These are phyloP conservation scores for Argynnis bischoffii DNA, from an alignment of 2,888 invertebrate species.

Conservation along the genomic window DNA sequence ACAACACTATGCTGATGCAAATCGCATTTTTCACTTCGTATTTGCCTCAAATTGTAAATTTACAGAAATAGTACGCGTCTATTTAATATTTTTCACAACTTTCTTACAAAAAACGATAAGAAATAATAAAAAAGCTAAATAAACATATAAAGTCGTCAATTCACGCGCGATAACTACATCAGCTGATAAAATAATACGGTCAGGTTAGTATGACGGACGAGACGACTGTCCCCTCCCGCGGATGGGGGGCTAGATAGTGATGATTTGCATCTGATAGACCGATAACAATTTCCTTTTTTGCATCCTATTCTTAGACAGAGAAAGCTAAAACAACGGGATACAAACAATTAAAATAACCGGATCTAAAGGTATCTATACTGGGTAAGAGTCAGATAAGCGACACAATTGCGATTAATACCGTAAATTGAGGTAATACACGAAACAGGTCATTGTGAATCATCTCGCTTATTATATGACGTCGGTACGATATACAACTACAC, in stretches of 20 bases:
- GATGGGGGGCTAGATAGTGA: conserved; percentile 70
- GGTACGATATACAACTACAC: conserved; percentile 32
- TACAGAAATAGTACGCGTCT: conserved; percentile 4
- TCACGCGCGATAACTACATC: conserved; percentile 49
- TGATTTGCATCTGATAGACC: conserved; percentile 75
- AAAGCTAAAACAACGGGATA: conserved; percentile 49
- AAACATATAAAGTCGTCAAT: conserved; percentile 39
- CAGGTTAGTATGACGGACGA: conserved; percentile 72
- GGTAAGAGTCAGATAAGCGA: neutral
- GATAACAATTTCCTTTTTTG: conserved; percentile 71
- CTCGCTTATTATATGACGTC: conserved; percentile 28
- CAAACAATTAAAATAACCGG: conserved; percentile 4
- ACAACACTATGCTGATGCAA: conserved; percentile 55
- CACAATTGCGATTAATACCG: conserved; percentile 42
- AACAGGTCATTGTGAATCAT: conserved; percentile 65
- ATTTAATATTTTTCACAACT: conserved; percentile 16
- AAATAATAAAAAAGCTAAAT: conserved; percentile 38
- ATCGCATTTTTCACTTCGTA: conserved; percentile 58
- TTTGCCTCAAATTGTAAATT: conserved; percentile 38
- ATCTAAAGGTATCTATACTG: neutral
- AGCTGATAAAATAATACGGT: conserved; percentile 71
- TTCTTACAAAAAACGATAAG: conserved; percentile 18
- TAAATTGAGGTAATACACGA: conserved; percentile 65
- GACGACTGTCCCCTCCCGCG: conserved; percentile 56
- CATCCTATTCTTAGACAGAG: conserved; percentile 59